A percentile compares a stretch with the other conserved stretches of the same genome.
phyloP scores from a whole-genome alignment of 2,113 vertebrate genomes.

The Megaleporinus macrocephalus region DNA sequence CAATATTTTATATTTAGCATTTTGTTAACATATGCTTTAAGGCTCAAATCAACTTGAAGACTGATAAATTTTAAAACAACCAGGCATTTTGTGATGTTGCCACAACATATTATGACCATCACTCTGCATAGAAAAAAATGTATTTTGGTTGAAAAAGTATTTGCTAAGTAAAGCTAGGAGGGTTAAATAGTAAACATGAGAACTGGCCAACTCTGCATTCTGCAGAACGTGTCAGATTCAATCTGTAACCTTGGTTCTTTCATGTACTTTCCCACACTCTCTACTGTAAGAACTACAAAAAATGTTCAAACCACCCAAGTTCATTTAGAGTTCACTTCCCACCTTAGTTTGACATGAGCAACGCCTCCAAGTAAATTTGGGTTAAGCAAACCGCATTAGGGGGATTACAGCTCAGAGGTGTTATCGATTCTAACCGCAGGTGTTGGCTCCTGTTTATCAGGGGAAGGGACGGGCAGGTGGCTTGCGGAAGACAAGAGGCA shows the following conservation, averaged over 20 bases:
- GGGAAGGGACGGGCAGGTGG: conserved; percentile 64
- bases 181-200: not conserved
- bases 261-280: not conserved
- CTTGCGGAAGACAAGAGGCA: conserved; percentile 44
- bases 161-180: not conserved
- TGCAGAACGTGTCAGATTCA: not conserved
- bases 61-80: too few relatives aligned
- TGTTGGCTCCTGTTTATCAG: conserved; percentile 60
- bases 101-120: too few relatives aligned
- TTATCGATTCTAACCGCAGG: conserved; percentile 49
- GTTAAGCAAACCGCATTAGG: conserved; percentile 28
- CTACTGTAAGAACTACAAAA: not conserved
- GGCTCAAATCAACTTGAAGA: too few relatives aligned
- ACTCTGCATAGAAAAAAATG: too few relatives aligned
- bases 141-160: not conserved
- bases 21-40: too few relatives aligned
- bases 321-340: conserved; percentile 14
- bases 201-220: not conserved
- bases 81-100: too few relatives aligned
- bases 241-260: too few relatives aligned
- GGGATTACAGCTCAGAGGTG: conserved; percentile 28
- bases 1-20: too few relatives aligned
- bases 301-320: conserved; percentile 5
- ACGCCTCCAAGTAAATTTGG: conserved; percentile 17
- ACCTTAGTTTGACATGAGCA: conserved; percentile 14